Evolutionary conservation across 2,888 invertebrate species (phyloP), one percentile per base, ranked within the genome.

Genomic region (Rhorus exstirpatorius): DNA sequence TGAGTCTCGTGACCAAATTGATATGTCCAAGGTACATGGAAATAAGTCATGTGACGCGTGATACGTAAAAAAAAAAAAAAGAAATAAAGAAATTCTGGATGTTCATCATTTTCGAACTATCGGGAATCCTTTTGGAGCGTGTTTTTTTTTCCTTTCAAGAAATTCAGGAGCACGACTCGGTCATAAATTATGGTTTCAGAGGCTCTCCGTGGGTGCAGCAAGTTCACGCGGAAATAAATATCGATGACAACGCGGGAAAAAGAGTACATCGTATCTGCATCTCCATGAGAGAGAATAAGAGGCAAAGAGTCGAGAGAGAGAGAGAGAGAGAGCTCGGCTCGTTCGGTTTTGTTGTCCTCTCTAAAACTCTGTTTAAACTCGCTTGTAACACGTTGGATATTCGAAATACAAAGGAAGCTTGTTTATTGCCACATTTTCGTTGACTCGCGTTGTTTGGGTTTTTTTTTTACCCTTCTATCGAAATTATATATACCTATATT

Each of bases 341-440:
- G 8, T 49, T 17, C 26, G 24, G 6, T 60, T 38, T 35, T 58
- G 24, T 49, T 14, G 26, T 14, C 41, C 44, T 68, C 19, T 63
- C 41, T 58, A 55, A n/a, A 53, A 21, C 24, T 70, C 55, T 19
- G 38, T 55, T 60, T 58, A 41, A 55, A 76, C 44, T 67, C 60
- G 58, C 51, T 51, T 65, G 26, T 71, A 63, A 70, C 55, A 35
- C 53, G 49, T 46, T 53, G 60, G 70, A 70, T 76, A 80, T 80
- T 77, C 68, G 38, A 38, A 24, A 60, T 53, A 74, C 72, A 74
- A 78, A 81, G 74, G 53, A 67, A 67, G 53, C 78, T 78, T 68
- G 67, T 81, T 81, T 81, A 81, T 74, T 58, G 61, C 81, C 77
- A 74, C 78, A 74, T 74, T 74, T 79, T 72, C 67, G 63, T 67